These are phyloP conservation scores for Meliscaeva auricollis DNA, from an alignment of 2,888 invertebrate species.

Conservation along the genomic window DNA sequence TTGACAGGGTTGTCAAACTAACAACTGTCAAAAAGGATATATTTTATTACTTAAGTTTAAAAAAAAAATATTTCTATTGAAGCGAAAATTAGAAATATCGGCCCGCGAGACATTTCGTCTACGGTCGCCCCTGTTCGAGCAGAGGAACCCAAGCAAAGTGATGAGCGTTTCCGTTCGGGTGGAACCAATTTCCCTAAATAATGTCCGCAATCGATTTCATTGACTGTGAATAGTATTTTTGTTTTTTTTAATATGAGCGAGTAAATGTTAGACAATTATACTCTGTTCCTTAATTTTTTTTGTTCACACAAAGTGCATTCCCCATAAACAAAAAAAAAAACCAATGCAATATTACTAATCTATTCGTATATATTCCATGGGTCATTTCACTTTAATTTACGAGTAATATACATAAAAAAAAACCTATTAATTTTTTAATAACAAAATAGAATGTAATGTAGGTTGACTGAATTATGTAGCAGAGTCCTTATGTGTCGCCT, in stretches of 20 bases:
- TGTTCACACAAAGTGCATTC: background rate
- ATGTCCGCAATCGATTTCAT: conserved; percentile 35
- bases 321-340: too few species aligned
- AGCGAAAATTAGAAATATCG: background rate
- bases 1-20: too few species aligned
- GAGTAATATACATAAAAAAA: too few species aligned
- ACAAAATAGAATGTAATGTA: background rate
- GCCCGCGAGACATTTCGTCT: background rate
- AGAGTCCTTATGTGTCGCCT: background rate
- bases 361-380: background rate
- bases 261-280: background rate
- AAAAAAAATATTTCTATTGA: background rate
- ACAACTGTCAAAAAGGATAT: too few species aligned
- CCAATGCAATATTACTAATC: background rate
- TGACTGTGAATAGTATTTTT: background rate
- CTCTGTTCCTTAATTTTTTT: background rate
- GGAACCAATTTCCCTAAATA: conserved; percentile 46
- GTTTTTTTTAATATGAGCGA: background rate
- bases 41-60: too few species aligned
- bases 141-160: background rate
- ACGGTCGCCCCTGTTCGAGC: background rate
- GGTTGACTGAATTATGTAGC: conserved; percentile 7
- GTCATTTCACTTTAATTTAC: background rate
- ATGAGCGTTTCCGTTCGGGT: conserved; percentile 33
- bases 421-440: background rate